Base-by-base conservation (phyloP, 2,888 invertebrate genomes). In the Byasa hedistus region DNA sequence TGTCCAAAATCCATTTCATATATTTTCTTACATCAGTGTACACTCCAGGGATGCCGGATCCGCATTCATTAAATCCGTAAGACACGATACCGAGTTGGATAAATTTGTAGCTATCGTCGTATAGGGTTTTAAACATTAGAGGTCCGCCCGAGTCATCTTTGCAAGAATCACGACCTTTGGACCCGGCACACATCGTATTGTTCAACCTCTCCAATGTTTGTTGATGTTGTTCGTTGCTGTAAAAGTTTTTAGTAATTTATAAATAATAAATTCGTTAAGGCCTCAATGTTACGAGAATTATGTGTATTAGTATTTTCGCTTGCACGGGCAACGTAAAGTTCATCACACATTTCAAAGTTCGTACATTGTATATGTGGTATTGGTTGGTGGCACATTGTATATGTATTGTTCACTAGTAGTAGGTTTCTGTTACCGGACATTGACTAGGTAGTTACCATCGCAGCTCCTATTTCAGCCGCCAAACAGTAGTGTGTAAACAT, bases 141-240 rank as follows among this genome's bases (percentile, higher is more conserved):
- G 95, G 95, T 0, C 95, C 95, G 15, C 95, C 95, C 52, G 94
- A 94, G 72, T 95, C 95, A 0, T 94, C 94, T 32, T 83, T 79
- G 70, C 95, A 95, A 24, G 94, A 93, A 73, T 94, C 94, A 57
- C 86, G 84, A 0, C 81, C 80, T 44, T 83, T 81, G n/a, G 79
- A 80, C 0, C 93, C 93, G 23, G 71, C 77, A 61, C 76, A 71
- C 12, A 69, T 22, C 2, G 44, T 36, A 27, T 54, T 54, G 2
- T 22, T 52, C 23, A 52, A 21, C 21, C 21, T 4, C 22, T 21
- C 52, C 8, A 21, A 8, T 27, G 10, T 24, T 15, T 36, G 21
- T 21, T 51, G 3, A n/a, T 12, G 10, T 27, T 10, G 4, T 54
- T 2, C 3, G 19, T 44, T 15, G 12, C 44, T 44, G 44, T 44